Evolutionary conservation across 2,888 invertebrate species (phyloP), one percentile per base, ranked within the genome.

Genomic region (Drosophila greeni): DNA sequence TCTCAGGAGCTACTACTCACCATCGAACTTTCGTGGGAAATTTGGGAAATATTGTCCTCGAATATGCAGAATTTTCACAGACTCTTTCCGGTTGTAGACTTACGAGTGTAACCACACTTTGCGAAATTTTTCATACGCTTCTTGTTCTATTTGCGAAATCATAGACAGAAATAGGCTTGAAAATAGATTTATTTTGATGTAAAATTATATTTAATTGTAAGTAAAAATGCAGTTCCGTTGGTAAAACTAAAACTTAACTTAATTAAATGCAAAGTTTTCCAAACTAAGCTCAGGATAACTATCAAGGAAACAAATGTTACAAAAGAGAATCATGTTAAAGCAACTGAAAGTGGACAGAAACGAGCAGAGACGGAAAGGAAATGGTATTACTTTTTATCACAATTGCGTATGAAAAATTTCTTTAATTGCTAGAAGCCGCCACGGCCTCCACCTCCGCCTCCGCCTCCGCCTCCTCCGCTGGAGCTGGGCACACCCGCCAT

Each of bases 361-460:
- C 29, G 33, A 52, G 53, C 49, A 53, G 70, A 71, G 36, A 20
- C 48, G 53, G 39, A 62, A 37, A 36, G 36, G 68, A 61, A 74
- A 78, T 51, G 60, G 66, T 73, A 79, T 84, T 76, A 80, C 75
- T 86, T 86, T 86, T 86, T 86, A 86, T 86, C 86, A 86, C 86
- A 86, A 86, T 86, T 87, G 80, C 86, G 86, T 83, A 86, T 85
- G 85, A 86, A 86, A 82, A 87, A 84, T 80, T 86, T 86, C 85
- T 86, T 86, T 87, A 87, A 86, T 76, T 86, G 87, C 86, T 87
- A 87, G 83, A 87, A 86, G 70, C 86, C 77, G 58, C 87, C 74
- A 67, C 86, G 85, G 33, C 82, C 72, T 71, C 52, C 59, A 33
- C 60, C 40, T 26, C 52, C 59, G 33, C 60, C 40, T 26, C 72